phyloP scores from a whole-genome alignment of 2,797 vertebrate genomes.

The Salarias fasciatus region DNA sequence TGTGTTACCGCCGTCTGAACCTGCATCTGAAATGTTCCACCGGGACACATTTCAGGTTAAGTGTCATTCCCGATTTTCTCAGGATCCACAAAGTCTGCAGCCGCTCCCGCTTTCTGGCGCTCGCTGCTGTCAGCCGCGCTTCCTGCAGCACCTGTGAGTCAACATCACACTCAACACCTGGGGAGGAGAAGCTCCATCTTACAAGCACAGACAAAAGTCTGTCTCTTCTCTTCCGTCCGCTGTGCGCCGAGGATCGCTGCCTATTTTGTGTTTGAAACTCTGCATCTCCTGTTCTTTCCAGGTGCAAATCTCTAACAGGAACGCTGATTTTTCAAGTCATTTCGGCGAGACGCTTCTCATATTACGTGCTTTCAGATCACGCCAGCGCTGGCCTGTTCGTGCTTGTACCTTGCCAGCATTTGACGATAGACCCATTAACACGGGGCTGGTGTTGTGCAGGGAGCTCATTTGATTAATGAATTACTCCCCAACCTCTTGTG shows the following conservation, averaged over 20 bases:
- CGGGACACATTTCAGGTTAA: constrained; percentile 10
- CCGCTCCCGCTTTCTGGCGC: too few relatives aligned
- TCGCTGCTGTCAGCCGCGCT: too few relatives aligned
- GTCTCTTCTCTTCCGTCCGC: constrained; percentile 9
- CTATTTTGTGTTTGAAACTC: not conserved
- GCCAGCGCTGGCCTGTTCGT: constrained; percentile 11
- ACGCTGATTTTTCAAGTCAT: not conserved
- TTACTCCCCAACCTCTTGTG: constrained; percentile 29
- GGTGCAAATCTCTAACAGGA: too few relatives aligned
- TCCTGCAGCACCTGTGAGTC: constrained; percentile 26
- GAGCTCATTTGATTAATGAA: constrained; percentile 61
- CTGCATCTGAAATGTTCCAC: constrained; percentile 1
- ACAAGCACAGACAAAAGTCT: constrained; percentile 17
- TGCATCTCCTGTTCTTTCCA: constrained; percentile 6
- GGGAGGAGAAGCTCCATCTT: constrained; percentile 21
- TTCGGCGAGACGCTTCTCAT: constrained; percentile 13
- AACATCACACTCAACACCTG: constrained; percentile 39
- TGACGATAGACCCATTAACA: constrained; percentile 37
- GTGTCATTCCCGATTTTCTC: constrained; percentile 29
- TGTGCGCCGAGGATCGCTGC: not conserved
- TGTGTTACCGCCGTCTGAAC: not conserved
- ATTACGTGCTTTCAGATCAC: constrained; percentile 1
- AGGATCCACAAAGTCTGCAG: constrained; percentile 3
- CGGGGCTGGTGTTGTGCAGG: constrained; percentile 15
- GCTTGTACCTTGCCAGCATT: constrained; percentile 15